Evolutionary conservation across 2,797 vertebrate genomes (phyloP), one percentile per base, ranked within the genome.

Genomic region (Dromococcyx pavoninus): DNA sequence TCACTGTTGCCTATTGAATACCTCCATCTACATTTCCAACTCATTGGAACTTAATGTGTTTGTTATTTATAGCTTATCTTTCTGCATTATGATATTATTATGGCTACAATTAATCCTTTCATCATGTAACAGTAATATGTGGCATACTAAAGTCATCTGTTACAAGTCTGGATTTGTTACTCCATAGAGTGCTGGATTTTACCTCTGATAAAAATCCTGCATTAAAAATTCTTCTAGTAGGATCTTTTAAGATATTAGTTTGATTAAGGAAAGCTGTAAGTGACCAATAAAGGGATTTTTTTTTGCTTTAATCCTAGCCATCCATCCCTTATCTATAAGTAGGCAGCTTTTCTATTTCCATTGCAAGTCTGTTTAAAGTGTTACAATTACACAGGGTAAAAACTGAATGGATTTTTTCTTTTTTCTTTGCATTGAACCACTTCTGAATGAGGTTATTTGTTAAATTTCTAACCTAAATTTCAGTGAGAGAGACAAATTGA

Each of bases 1-100:
- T 85, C 0, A 0, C 22, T 65, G 2, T 13, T 4, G 0, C 17
- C 5, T 65, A 16, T 16, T 82, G 32, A 92, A 61, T 32, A 64
- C 3, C 13, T 44, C 11, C 15, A 24, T 46, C 17, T 65, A 28
- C 3, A 16, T 60, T 74, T 11, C 23, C 17, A 65, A 10, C 5
- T 80, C 61, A 74, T 1, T 80, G 58, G 9, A 86, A 72, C 1
- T 7, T 50, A 57, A 54, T 25, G 2, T 41, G 9, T 15, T 71
- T 82, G 17, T 53, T 77, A 85, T 72, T 88, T 62, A 71, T 28
- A 76, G 7, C 1, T 87, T 82, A 72, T 57, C 33, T 77, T 54
- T 18, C 17, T 50, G 32, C 11, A 48, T 66, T 60, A 48, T 43
- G 23, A 25, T 24, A 73, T 35, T 51, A 21, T 44, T 65, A 39